Evolutionary conservation across 23 tunicate species (phyloP).

Genomic region (Corella eumyota): DNA sequence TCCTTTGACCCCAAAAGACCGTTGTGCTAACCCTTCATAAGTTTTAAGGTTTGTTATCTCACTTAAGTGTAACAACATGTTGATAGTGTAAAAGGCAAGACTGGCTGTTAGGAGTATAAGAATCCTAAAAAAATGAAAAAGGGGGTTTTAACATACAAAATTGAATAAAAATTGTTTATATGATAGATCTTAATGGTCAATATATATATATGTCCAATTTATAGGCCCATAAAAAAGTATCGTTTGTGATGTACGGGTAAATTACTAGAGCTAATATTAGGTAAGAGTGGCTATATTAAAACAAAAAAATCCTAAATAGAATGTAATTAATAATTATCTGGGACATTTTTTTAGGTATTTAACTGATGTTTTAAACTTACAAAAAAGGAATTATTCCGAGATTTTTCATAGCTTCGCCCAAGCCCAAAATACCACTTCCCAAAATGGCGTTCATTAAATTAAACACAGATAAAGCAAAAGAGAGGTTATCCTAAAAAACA

Average conservation of each 20-base stretch:
- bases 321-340: too few relatives aligned
- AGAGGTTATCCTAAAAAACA: conserved; percentile 39
- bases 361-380: too few relatives aligned
- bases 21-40: conserved; percentile 56
- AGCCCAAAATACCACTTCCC: conserved; percentile 89
- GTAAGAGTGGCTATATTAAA: too few relatives aligned
- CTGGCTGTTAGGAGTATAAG: conserved; percentile 33
- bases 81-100: conserved; percentile 67
- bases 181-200: background rate
- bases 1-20: conserved; percentile 47
- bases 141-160: background rate
- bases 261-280: too few relatives aligned
- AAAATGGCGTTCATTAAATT: conserved; percentile 92
- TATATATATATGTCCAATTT: too few relatives aligned
- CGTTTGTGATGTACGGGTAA: too few relatives aligned
- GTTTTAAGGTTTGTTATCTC: conserved; percentile 19
- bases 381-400: conserved; percentile 54
- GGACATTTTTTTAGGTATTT: too few relatives aligned
- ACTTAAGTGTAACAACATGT: conserved; percentile 45
- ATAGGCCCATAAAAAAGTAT: too few relatives aligned
- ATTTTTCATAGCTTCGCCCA: conserved; percentile 66
- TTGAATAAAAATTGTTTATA: background rate
- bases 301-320: too few relatives aligned
- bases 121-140: conserved; percentile 16
- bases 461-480: conserved; percentile 62